Conservation (phyloP, 2,113 vertebrate genomes). For the Orycteropus afer region DNA sequence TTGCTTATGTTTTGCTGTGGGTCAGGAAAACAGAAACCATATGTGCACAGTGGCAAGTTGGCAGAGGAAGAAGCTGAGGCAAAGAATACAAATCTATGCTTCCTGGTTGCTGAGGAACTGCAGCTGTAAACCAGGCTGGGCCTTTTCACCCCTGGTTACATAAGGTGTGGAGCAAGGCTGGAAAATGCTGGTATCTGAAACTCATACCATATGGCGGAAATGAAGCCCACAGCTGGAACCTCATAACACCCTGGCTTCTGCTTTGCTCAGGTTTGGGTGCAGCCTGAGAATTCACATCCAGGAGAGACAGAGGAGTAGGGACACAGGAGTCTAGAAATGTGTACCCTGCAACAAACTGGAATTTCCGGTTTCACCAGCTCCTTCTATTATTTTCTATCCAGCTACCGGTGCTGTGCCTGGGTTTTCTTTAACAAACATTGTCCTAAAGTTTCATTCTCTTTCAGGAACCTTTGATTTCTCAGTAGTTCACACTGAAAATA, state of each 20-base stretch:
- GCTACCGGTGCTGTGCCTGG: not conserved
- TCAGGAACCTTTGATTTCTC: slow-evolving; percentile 52
- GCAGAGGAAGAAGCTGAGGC: not conserved
- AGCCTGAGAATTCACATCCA: not conserved
- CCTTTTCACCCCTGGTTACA: not conserved
- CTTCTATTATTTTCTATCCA: not conserved
- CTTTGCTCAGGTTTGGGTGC: not conserved
- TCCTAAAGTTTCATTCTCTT: slow-evolving; percentile 9
- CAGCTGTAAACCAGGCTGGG: not conserved
- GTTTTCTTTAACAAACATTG: not conserved
- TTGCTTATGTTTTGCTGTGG: not conserved
- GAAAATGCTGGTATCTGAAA: not conserved
- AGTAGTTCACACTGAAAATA: not conserved
- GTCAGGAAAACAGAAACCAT: slow-evolving; percentile 13
- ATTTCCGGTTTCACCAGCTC: slow-evolving; percentile 48
- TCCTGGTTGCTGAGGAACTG: not conserved
- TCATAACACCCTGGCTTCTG: accelerated
- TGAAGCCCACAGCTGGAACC: not conserved
- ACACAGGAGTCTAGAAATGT: not conserved
- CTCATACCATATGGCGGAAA: not conserved
- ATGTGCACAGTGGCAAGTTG: not conserved
- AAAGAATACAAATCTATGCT: not conserved
- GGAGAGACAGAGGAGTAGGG: not conserved
- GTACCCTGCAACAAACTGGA: not conserved
- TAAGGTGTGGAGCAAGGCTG: not conserved